A percentile compares a stretch with the other conserved stretches of the same genome.
phyloP scores from a whole-genome alignment of 2,888 invertebrate species.

The Sarcophaga rosellei region DNA sequence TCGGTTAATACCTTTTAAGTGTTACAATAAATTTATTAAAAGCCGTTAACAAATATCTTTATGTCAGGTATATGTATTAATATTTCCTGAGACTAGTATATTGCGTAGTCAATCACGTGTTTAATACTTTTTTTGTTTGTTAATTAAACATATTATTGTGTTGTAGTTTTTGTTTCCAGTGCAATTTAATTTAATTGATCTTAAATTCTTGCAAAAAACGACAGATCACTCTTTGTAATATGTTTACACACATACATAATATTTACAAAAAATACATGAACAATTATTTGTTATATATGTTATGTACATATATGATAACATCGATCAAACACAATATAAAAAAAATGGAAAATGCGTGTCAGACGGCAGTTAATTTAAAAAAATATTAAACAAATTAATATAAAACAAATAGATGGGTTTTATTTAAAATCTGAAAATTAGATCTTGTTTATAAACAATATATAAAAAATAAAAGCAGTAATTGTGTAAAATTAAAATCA shows the following conservation, averaged over 20 bases:
- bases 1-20: neutral
- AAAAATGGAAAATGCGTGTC: neutral
- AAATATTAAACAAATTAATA: neutral
- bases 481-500: too few species aligned
- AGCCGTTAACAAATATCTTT: too few species aligned
- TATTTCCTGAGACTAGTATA: too few species aligned
- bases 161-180: neutral
- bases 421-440: too few species aligned
- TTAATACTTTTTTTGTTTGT: too few species aligned
- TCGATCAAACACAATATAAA: neutral
- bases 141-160: too few species aligned
- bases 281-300: neutral
- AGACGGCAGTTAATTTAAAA: constrained; percentile 1
- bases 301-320: neutral
- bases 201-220: constrained; percentile 22
- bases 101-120: too few species aligned
- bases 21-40: too few species aligned
- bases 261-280: neutral
- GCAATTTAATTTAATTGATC: constrained; percentile 1
- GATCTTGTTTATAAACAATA: too few species aligned
- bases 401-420: neutral
- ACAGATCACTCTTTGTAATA: neutral
- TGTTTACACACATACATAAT: neutral
- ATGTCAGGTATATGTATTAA: too few species aligned
- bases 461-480: too few species aligned